These are phyloP conservation scores for Arenaria interpres DNA, from an alignment of 2,113 vertebrate genomes.

Conservation along the genomic window DNA sequence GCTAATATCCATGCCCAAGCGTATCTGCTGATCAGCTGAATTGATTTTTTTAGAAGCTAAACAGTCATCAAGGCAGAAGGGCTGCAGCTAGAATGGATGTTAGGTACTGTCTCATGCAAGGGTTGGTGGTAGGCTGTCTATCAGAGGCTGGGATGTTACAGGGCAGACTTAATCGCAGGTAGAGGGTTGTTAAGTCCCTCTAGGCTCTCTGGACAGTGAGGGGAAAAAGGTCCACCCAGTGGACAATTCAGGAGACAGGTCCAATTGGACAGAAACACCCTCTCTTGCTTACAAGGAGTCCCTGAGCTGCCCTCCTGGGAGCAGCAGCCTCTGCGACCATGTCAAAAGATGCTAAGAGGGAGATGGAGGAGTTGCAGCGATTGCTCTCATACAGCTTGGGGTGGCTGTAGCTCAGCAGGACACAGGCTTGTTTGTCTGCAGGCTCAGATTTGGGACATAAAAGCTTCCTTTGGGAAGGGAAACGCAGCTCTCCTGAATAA, in stretches of 20 bases:
- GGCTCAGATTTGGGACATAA: background rate
- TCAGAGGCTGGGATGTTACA: background rate
- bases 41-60: background rate
- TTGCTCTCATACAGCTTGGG: background rate
- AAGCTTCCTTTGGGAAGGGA: slow-evolving; percentile 19
- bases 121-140: background rate
- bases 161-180: background rate
- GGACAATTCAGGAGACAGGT: accelerated
- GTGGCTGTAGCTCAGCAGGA: slow-evolving; percentile 22
- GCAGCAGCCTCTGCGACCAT: background rate
- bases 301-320: background rate
- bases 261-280: background rate
- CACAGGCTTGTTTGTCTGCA: background rate
- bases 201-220: background rate
- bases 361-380: background rate
- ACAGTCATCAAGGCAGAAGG: background rate
- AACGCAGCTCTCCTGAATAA: slow-evolving; percentile 26
- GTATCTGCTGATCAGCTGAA: background rate
- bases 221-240: background rate
- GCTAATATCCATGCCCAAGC: background rate
- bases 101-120: accelerated
- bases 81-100: background rate
- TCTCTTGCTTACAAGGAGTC: background rate
- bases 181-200: background rate
- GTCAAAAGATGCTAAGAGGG: background rate